Percentiles rank a stretch among this genome's conserved stretches.
phyloP scores from a whole-genome alignment of 2,888 invertebrate species.

The Parnassius smintheus region DNA sequence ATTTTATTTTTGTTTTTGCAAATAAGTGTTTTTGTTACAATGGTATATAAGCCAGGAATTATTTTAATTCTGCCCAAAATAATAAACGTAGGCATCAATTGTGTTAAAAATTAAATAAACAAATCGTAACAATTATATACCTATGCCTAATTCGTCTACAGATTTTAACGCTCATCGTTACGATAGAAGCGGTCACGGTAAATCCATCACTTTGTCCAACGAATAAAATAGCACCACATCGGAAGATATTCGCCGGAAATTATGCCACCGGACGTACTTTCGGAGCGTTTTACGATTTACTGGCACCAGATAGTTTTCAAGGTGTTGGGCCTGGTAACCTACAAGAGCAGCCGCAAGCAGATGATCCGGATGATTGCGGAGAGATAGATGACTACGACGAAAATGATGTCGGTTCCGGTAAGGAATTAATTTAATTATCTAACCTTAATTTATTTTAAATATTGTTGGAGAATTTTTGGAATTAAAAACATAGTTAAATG shows the following conservation, averaged over 20 bases:
- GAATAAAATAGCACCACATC: slow-evolving; percentile 70
- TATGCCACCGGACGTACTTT: slow-evolving; percentile 52
- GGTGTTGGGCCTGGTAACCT: slow-evolving; percentile 42
- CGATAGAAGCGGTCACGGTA: slow-evolving; percentile 55
- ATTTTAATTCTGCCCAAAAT: slow-evolving; percentile 15
- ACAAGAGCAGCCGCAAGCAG: slow-evolving; percentile 60
- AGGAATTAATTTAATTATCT: slow-evolving; percentile 32
- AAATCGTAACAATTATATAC: slow-evolving; percentile 4
- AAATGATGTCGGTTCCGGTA: slow-evolving; percentile 66
- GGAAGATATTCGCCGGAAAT: slow-evolving; percentile 43
- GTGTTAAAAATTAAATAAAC: slow-evolving; percentile 11
- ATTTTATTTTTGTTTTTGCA: slow-evolving; percentile 20
- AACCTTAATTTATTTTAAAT: not conserved
- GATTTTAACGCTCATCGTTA: slow-evolving; percentile 38
- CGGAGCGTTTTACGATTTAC: slow-evolving; percentile 54
- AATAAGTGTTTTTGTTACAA: slow-evolving; percentile 11
- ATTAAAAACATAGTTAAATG: too few species aligned
- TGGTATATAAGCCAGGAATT: slow-evolving; percentile 11
- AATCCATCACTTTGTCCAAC: slow-evolving; percentile 64
- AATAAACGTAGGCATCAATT: slow-evolving; percentile 27
- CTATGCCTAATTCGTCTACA: slow-evolving; percentile 37
- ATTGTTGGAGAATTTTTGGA: too few species aligned
- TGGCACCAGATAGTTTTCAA: slow-evolving; percentile 43
- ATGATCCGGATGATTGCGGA: slow-evolving; percentile 65
- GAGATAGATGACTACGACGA: slow-evolving; percentile 75